Evolutionary conservation across 2,888 invertebrate species (phyloP), one percentile per base, ranked within the genome.

Genomic region (Perizoma flavofasciatum): DNA sequence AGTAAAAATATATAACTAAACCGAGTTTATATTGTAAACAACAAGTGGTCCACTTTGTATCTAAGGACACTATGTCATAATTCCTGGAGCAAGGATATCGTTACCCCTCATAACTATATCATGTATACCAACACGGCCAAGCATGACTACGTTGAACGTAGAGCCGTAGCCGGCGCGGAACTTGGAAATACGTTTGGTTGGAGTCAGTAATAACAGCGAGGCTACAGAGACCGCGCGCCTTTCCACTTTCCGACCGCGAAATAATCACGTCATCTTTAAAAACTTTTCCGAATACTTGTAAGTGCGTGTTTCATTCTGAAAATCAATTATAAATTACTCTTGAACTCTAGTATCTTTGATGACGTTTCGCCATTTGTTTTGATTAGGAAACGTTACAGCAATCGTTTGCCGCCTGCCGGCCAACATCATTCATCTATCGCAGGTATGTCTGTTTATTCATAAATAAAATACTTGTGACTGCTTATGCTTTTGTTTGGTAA

Each of bases 141-240:
- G 59, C 55, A 70, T 72, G 72, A 72, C 71, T 75, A 77, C 77
- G 75, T 73, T 71, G 68, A 69, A 72, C 79, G 78, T 78, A 73
- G 64, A 71, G 57, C 61, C 71, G 69, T 63, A 71, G 57, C 61
- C 71, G 69, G 61, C 66, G 61, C 66, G 77, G 75, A 81, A 81
- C 75, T 77, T 76, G 73, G 70, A 81, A 77, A 74, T 77, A 78
- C 78, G 77, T 39, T 58, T 43, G 43, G 56, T 22, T 33, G 22
- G 22, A 73, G 70, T 85, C 88, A 90, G 90, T 90, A 83, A 80
- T 75, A 81, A 85, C 76, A 72, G 79, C 55, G 85, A 85, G 81
- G 79, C 76, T 80, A 83, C 49, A 74, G 74, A 75, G 83, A 79
- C 81, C 74, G 86, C 89, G 85, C 89, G 90, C 83, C 79, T 85